Evolutionary conservation across 2,113 vertebrate genomes (phyloP), one percentile per base, ranked within the genome.

Genomic region (Forbesichthys papilliferus): DNA sequence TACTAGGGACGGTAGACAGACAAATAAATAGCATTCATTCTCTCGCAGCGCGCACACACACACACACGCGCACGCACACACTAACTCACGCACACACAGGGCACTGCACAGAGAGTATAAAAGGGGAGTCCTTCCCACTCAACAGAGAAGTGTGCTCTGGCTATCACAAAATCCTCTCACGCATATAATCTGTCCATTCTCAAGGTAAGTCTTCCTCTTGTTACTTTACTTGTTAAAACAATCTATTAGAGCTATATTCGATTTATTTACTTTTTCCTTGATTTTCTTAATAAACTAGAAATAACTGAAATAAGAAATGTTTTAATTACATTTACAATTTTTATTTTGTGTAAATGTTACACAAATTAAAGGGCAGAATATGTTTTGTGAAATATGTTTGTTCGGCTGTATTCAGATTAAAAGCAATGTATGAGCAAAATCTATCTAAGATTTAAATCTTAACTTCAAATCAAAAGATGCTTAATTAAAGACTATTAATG

Each of bases 81-180:
- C 68, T 62, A 69, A 71, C 65, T 64, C 77, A 67, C 76, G 76
- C 75, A 77, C 78, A 56, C 51, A 18, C 69, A 61, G 57, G 68
- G 48, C 7, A 51, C 76, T 71, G 83, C 83, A 83, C 78, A 14
- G 73, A 66, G 84, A 84, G 80, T 91, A 91, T 91, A 91, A 90
- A 91, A 90, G 86, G 81, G 83, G 66, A 83, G 66, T 87, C 85
- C 78, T 85, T 87, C 75, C 74, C 78, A 84, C 77, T 88, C 85
- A 69, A 33, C 36, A 12, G 67, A 86, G 73, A 88, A 90, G 82
- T 79, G 65, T 73, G 84, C 79, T 80, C 54, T 76, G 79, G 71
- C 69, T 83, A 79, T 86, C 75, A 73, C 80, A 68, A 79, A 70
- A 78, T 86, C 75, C 64, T 81, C 67, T 10, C 69, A 84, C 71